These are phyloP conservation scores for Yponomeuta sedellus DNA, from an alignment of 2,888 invertebrate genomes.

Conservation along the genomic window DNA sequence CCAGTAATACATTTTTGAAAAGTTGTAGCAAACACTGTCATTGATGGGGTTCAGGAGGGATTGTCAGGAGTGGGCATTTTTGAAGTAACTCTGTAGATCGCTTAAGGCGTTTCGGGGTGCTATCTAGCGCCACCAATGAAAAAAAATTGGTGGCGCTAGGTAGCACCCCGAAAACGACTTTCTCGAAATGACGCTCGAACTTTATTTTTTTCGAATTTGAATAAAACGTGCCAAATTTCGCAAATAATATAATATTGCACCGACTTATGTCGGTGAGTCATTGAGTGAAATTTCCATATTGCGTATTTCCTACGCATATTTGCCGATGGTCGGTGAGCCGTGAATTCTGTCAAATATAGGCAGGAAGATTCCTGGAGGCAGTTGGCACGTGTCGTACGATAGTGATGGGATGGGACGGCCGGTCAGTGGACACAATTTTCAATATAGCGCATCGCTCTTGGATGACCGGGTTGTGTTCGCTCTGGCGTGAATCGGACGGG, in stretches of 20 bases:
- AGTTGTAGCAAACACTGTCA: too few species aligned
- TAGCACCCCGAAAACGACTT: too few species aligned
- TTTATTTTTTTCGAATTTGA: too few species aligned
- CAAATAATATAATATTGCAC: neutral
- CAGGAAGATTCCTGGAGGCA: conserved; percentile 48
- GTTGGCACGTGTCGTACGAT: conserved; percentile 48
- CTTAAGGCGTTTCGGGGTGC: too few species aligned
- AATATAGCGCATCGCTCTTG: conserved; percentile 61
- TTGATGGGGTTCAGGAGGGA: too few species aligned
- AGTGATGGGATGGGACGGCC: conserved; percentile 32
- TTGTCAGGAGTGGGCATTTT: too few species aligned
- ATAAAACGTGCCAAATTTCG: neutral
- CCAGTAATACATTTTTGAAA: too few species aligned
- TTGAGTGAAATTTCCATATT: neutral
- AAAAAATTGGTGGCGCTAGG: too few species aligned
- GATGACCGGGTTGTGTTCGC: conserved; percentile 36
- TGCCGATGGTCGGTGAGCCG: conserved; percentile 47
- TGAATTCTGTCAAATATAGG: conserved; percentile 52
- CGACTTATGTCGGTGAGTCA: neutral
- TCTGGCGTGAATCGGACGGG: conserved; percentile 46
- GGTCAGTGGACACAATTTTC: conserved; percentile 49
- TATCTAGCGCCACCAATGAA: too few species aligned
- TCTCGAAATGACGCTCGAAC: too few species aligned
- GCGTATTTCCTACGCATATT: conserved; percentile 33
- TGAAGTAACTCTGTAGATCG: too few species aligned